Evolutionary conservation across 2,113 vertebrate genomes (phyloP), one percentile per base, ranked within the genome.

Genomic region (Chaetodon trifascialis): DNA sequence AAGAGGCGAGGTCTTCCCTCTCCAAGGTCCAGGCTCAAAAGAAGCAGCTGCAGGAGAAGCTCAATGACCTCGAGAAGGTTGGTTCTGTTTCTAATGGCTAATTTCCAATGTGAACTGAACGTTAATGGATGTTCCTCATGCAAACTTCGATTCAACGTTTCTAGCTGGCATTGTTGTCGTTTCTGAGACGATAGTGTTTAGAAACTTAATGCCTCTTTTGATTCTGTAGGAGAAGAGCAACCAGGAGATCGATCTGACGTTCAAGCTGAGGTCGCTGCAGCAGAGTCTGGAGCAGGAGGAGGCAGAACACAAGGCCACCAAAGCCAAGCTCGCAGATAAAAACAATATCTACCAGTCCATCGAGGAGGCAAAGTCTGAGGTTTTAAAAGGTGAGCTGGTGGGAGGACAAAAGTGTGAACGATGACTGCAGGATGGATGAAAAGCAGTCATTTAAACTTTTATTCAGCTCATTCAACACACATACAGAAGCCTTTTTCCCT

Each of bases 261-360:
- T 98, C 83, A 97, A 98, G 92, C 95, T 99, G 54, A 99, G 97
- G 95, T 96, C 96, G 19, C 93, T 97, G 82, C 97, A 99, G 91
- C 97, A 99, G 94, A 96, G 94, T 85, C 93, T 99, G 79, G 98
- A 99, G 89, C 97, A 98, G 89, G 98, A 99, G 86, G 97, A 98
- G 92, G 94, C 94, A 1, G 98, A 98, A 56, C 98, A 99, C 89
- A 98, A 97, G 88, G 93, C 95, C 83, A 97, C 97, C 46, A 98
- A 97, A 94, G 95, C 97, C 72, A 95, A 96, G 38, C 94, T 99
- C 21, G 96, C 96, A 16, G 97, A 99, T 90, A 96, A 99, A 90
- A 97, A 96, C 87, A 95, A 97, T 58, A 96, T 96, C 47, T 96
- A 97, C 83, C 95, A 98, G 85, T 96, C 97, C 70, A 97, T 98